Evolutionary conservation across 2,113 vertebrate genomes (phyloP).

Genomic region (Toxotes chatareus): DNA sequence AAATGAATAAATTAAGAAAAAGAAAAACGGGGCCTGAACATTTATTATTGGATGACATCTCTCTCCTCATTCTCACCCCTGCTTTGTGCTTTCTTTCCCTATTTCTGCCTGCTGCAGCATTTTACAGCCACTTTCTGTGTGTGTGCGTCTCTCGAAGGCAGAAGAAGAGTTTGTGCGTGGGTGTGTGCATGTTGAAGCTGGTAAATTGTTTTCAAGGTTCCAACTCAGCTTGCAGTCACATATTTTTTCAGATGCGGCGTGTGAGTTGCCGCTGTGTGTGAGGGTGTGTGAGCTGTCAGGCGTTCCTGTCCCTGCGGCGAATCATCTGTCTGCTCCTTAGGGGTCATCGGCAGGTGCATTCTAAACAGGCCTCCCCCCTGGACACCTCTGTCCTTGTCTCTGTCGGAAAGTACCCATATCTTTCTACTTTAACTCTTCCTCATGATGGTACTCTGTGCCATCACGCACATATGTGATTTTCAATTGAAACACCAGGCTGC

Average conservation of each 20-base stretch:
- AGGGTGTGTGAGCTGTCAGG: conserved; percentile 40
- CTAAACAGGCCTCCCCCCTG: conserved; percentile 52
- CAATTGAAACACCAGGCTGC: not conserved
- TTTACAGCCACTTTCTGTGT: conserved; percentile 18
- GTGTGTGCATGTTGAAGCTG: conserved; percentile 30
- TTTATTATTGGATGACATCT: conserved; percentile 19
- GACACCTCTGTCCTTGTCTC: conserved; percentile 62
- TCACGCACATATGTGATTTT: conserved; percentile 19
- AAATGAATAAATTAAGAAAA: not conserved
- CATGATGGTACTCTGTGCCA: too few species aligned
- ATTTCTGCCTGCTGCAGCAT: conserved; percentile 36
- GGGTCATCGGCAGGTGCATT: conserved; percentile 63
- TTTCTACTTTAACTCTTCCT: conserved; percentile 33
- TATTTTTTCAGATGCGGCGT: conserved; percentile 44
- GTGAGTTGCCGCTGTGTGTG: conserved; percentile 19
- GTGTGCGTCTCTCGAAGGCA: conserved; percentile 1
- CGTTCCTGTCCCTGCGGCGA: conserved; percentile 42
- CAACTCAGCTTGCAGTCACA: conserved; percentile 43
- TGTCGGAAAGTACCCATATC: conserved; percentile 46
- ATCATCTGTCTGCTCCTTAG: conserved; percentile 69
- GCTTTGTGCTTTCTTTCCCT: conserved; percentile 1
- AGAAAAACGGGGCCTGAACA: not conserved
- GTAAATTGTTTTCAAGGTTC: conserved; percentile 66
- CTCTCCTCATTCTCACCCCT: not conserved
- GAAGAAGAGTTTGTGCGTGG: not conserved